Percentiles rank a stretch among this genome's conserved stretches.
Conservation (phyloP, 2,797 vertebrate species). For the Sebastes vulpes region DNA sequence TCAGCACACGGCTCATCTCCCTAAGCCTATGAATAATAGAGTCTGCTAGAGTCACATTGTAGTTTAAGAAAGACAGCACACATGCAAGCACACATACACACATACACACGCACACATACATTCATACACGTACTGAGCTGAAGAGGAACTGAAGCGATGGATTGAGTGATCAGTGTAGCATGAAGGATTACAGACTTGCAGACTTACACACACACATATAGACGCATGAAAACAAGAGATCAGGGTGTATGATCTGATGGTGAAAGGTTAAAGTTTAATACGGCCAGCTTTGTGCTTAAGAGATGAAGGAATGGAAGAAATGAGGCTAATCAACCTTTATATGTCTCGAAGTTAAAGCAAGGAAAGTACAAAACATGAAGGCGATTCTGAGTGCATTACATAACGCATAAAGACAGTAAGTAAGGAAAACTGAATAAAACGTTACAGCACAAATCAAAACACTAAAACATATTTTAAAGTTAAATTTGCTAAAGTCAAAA, state of each 20-base stretch:
- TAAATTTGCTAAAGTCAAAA: no score
- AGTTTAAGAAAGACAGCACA: neutral
- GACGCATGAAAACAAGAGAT: neutral
- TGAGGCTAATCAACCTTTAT: neutral
- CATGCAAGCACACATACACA: neutral
- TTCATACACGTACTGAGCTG: slow-evolving; percentile 1
- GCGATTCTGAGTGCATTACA: neutral
- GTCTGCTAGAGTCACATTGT: slow-evolving; percentile 6
- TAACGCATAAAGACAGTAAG: neutral
- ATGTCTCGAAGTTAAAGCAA: neutral
- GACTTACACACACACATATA: neutral
- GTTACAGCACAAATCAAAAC: neutral
- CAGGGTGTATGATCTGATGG: neutral
- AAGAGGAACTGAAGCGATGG: slow-evolving; percentile 27
- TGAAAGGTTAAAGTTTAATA: slow-evolving; percentile 15
- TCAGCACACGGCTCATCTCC: neutral
- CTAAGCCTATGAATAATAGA: slow-evolving; percentile 47
- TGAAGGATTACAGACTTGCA: slow-evolving; percentile 27
- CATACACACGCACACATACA: neutral
- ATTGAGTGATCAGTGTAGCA: slow-evolving; percentile 28
- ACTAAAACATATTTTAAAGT: neutral
- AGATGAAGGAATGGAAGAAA: neutral
- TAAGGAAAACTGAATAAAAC: neutral
- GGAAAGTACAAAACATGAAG: neutral
- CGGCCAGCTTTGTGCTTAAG: neutral